phyloP scores from a whole-genome alignment of 2,888 invertebrate genomes.

The Calliscelio sp. region DNA sequence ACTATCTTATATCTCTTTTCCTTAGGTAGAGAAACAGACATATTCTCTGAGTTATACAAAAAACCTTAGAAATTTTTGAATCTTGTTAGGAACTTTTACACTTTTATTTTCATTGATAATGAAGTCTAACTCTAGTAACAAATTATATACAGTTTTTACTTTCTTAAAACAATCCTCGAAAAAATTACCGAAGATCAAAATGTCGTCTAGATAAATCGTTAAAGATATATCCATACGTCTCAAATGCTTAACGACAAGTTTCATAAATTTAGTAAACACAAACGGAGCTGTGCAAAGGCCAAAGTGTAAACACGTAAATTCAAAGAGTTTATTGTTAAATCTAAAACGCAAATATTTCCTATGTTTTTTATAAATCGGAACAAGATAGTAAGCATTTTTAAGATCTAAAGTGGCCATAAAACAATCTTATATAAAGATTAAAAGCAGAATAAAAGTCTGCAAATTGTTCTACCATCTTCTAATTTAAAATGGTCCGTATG shows the following conservation, averaged over 20 bases:
- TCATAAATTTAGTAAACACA: background rate
- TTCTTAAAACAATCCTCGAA: background rate
- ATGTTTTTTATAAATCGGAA: constrained; percentile 2
- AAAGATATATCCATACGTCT: background rate
- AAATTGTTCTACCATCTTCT: constrained; percentile 49
- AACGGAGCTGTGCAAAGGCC: background rate
- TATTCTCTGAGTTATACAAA: constrained; percentile 18
- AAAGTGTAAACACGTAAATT: constrained; percentile 20
- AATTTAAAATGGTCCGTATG: constrained; percentile 53
- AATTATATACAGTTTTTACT: background rate
- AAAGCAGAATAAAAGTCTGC: constrained; percentile 39
- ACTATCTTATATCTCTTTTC: background rate
- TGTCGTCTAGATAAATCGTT: constrained; percentile 1
- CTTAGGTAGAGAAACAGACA: constrained; percentile 23
- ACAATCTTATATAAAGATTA: constrained; percentile 15
- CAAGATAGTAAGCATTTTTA: constrained; percentile 22
- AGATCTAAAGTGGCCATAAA: constrained; percentile 52
- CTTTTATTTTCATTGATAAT: constrained; percentile 23
- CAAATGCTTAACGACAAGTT: background rate
- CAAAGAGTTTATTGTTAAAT: background rate
- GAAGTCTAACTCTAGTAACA: background rate
- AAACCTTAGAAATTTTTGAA: constrained; percentile 37
- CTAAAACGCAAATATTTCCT: constrained; percentile 16
- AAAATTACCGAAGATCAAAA: background rate
- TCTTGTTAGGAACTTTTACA: background rate